Conservation (phyloP, 1,140 invertebrate species). For the Dryas iulia region DNA sequence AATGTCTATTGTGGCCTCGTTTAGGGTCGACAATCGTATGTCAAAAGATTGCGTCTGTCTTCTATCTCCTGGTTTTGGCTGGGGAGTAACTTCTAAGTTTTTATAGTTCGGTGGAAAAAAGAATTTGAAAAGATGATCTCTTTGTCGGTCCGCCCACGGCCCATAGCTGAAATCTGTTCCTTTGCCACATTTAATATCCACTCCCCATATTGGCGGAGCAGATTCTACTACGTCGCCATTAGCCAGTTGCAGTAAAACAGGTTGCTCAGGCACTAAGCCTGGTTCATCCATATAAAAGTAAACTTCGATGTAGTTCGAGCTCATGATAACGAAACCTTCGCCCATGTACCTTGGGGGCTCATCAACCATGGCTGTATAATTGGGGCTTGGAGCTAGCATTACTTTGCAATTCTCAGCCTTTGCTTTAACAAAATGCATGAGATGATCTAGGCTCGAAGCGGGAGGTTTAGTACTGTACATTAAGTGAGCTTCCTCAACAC, state of each 20-base stretch:
- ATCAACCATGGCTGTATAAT: conserved; percentile 95
- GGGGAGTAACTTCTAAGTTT: conserved; percentile 86
- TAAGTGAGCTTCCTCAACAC: conserved; percentile 96
- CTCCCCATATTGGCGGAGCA: conserved; percentile 95
- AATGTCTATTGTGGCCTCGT: conserved; percentile 96
- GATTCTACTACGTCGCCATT: conserved; percentile 96
- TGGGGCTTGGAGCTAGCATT: conserved; percentile 95
- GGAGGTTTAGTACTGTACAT: conserved; percentile 97
- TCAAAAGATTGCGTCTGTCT: conserved; percentile 95
- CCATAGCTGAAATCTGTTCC: conserved; percentile 98
- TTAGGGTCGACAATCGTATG: conserved; percentile 93
- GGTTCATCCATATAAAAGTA: conserved; percentile 99
- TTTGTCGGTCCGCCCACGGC: conserved; percentile 98
- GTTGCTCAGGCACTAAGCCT: conserved; percentile 92
- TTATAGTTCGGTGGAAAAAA: conserved; percentile 97
- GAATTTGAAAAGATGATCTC: conserved; percentile 97
- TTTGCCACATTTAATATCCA: conserved; percentile 98
- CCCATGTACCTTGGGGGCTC: conserved; percentile 98
- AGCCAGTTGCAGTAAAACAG: conserved; percentile 92
- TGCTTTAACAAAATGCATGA: conserved; percentile 98
- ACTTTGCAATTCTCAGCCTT: conserved; percentile 97
- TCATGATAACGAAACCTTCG: conserved; percentile 98
- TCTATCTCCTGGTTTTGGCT: conserved; percentile 91
- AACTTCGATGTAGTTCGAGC: conserved; percentile 95
- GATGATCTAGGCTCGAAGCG: conserved; percentile 94